Evolutionary conservation across 2,113 vertebrate species (phyloP), one percentile per base, ranked within the genome.

Genomic region (Coptodon bakossiorum): DNA sequence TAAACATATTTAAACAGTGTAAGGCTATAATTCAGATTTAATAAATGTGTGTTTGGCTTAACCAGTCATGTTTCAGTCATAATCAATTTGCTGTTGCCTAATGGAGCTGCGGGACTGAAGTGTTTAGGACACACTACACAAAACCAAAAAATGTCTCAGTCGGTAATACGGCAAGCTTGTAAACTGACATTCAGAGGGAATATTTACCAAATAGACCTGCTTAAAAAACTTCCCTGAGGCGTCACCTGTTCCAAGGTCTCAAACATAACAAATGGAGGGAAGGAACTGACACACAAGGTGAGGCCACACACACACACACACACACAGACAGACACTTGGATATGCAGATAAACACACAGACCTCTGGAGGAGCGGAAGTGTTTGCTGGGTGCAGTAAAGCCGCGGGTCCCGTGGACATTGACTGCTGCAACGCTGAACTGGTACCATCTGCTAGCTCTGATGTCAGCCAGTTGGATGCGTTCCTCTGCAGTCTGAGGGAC

Each of bases 391-490:
- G 98, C 97, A 0, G 98, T 99, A 97, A 99, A 99, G 81, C 98
- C 98, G 3, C 98, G 97, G 0, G 98, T 99, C 59, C 98, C 98
- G 0, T 99, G 98, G 36, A 98, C 97, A 1, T 99, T 99, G 78
- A 99, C 97, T 0, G 98, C 98, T 0, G 98, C 98, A 91, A 99
- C 97, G 1, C 98, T 97, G 96, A 99, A 99, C 97, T 99, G 98
- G 96, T 99, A 99, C 98, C 98, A 99, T 84, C 98, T 93, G 96
- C 97, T 97, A 3, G 98, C 97, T 48, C 98, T 96, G 88, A 97
- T 95, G 94, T 98, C 98, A 0, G 66, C 93, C 96, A 99, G 95
- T 87, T 96, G 96, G 24, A 98, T 84, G 1, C 96, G 96, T 92
- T 99, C 98, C 0, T 98, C 98, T 3, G 98, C 97, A 29, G 97